A percentile compares a stretch with the other conserved stretches of the same genome.
phyloP scores from a whole-genome alignment of 2,113 vertebrate genomes.

The Sinocyclocheilus anshuiensis region DNA sequence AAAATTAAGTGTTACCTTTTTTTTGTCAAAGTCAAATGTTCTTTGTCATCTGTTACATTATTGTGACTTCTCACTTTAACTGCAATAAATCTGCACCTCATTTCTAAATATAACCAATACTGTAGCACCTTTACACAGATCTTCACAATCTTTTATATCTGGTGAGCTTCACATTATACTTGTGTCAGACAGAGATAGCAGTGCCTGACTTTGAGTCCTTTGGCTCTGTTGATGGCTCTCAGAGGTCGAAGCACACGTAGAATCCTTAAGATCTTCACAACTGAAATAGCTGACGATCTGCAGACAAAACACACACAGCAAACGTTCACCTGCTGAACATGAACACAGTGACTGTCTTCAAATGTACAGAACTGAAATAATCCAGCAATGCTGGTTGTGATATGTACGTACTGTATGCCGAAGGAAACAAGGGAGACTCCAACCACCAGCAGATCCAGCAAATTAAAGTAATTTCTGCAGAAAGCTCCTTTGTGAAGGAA shows the following conservation, averaged over 20 bases:
- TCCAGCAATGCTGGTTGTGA: background rate
- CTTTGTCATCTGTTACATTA: no score
- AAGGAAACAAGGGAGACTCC: conserved; percentile 97
- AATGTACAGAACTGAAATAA: no score
- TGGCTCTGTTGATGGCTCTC: conserved; percentile 97
- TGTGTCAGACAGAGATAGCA: background rate
- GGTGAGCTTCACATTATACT: background rate
- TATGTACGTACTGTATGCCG: conserved; percentile 91
- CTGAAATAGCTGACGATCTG: conserved; percentile 97
- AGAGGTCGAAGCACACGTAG: conserved; percentile 93
- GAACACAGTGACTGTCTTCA: background rate
- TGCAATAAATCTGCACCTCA: no score
- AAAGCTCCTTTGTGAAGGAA: conserved; percentile 98
- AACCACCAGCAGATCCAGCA: conserved; percentile 95
- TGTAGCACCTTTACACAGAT: no score
- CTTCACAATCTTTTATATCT: background rate
- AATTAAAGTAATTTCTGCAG: conserved; percentile 97
- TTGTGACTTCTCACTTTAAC: no score
- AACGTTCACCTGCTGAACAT: background rate
- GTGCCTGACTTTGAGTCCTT: conserved; percentile 91
- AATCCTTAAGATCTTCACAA: conserved; percentile 97
- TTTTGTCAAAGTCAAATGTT: no score
- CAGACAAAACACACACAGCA: no score
- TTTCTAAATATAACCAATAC: no score
- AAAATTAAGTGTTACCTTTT: no score